Evolutionary conservation across 1,140 invertebrate species (phyloP).

Genomic region (Galleria mellonella): DNA sequence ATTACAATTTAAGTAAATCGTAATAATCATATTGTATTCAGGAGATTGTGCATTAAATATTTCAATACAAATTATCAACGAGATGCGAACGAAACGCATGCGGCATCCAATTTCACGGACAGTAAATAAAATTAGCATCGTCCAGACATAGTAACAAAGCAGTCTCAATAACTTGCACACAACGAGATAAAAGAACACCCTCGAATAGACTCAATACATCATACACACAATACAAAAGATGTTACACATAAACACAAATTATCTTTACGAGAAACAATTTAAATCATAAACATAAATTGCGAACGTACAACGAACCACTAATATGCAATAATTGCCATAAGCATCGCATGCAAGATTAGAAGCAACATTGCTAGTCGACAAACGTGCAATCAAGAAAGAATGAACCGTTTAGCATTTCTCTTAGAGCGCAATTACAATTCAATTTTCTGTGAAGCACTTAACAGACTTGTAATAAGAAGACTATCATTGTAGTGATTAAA

Average conservation of each 20-base stretch:
- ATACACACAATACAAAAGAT: slow-evolving; percentile 21
- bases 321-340: slow-evolving; percentile 45
- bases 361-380: slow-evolving; percentile 13
- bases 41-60: slow-evolving; percentile 34
- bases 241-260: slow-evolving; percentile 14
- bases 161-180: slow-evolving; percentile 54
- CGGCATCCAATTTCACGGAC: slow-evolving; percentile 60
- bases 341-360: slow-evolving; percentile 2
- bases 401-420: slow-evolving; percentile 34
- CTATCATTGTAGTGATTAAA: slow-evolving; percentile 23
- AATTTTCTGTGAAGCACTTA: slow-evolving; percentile 41
- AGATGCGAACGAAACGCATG: slow-evolving; percentile 29
- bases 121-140: slow-evolving; percentile 68
- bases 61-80: slow-evolving; percentile 38
- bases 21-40: slow-evolving; percentile 16
- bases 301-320: slow-evolving; percentile 28
- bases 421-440: slow-evolving; percentile 50
- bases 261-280: slow-evolving; percentile 27
- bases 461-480: slow-evolving; percentile 21
- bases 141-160: slow-evolving; percentile 59
- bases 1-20: slow-evolving; percentile 20
- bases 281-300: slow-evolving; percentile 46
- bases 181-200: slow-evolving; percentile 36
- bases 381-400: slow-evolving; percentile 36
- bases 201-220: slow-evolving; percentile 26